Base-by-base conservation (phyloP, 2,888 invertebrate species). In the Dasysyrphus tricinctus region DNA sequence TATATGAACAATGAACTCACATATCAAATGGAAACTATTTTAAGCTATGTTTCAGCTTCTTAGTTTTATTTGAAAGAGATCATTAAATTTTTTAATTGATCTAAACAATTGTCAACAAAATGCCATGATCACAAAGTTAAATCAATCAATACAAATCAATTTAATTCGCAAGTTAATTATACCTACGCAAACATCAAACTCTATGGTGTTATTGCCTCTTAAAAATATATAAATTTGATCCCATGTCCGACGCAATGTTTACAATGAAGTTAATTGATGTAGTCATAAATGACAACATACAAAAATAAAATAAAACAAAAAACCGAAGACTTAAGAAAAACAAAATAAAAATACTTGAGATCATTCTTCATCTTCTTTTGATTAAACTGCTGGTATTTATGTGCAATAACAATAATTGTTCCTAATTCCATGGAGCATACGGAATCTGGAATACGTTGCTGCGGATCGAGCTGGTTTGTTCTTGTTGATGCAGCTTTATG, bases 141-240 rank as follows among this genome's bases (percentile, higher is more conserved):
- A 69, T 69, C 69, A 69, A 69, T 69, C 69, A 54, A 69, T 54
- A 54, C 54, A 54, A 54, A 54, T 54, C 39, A 39, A 54, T 67
- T 67, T 16, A 54, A 54, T 39, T 69, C 54, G 14, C 51, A 51
- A 54, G 39, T 54, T 51, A 51, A 51, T 39, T 69, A 37, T 11
- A 6, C 4, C 3, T 44, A 19, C 19, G 9, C 19, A 8, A 1
- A 34, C 24, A 37, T 19, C 19, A 67, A 49, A 67, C 37, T 49
- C 14, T 19, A 6, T n/a, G n/a, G 19, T 37, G 49, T 51, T 67
- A 19, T 34, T 67, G 14, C 16, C 24, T 39, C 37, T 37, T 69
- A n/a, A 51, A n/a, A n/a, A n/a, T n/a, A n/a, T n/a, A n/a, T n/a
- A n/a, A n/a, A n/a, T 16, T 49, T 49, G 1, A 0, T 49, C 12